Evolutionary conservation across 2,797 vertebrate species (phyloP), one percentile per base, ranked within the genome.

Genomic region (Erpetoichthys calabaricus): DNA sequence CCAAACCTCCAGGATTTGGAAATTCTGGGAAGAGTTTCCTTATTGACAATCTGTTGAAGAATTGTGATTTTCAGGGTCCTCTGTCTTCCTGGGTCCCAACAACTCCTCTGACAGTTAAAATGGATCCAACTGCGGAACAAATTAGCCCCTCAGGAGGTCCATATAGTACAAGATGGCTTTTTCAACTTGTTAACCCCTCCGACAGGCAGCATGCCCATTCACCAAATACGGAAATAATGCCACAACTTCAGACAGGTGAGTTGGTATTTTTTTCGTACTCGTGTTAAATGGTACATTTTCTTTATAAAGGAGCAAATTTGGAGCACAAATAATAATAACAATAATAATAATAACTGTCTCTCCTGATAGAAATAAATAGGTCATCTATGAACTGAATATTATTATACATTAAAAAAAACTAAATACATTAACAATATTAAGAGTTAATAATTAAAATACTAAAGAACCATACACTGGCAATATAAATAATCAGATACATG

Each of bases 11-110:
- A 0, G 90, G 89, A 46, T 91, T 89, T n/a, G 91, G 91, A 46
- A 82, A 63, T 71, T 81, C 91, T 8, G 92, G 92, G 61, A 92
- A 89, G 78, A 91, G 94, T 76, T 97, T 97, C 76, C 84, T 94
- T 53, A 95, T 96, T 49, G 86, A 91, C 67, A 89, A 91, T 80
- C 76, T 96, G 75, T 78, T 91, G 78, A 80, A 85, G 64, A 69
- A 61, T 45, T 62, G 84, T 46, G 75, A 74, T 47, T 67, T 76
- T 44, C 60, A 56, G 46, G 58, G 68, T 56, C 49, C 60, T 59
- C 46, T 70, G 3, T 47, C 52, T 58, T 58, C 63, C 55, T 67
- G 71, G 55, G 60, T 77, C 44, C 67, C 62, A 3, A 65, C 69
- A 57, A 70, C 60, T 57, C 78, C 69, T n/a, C 68, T 78, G 4